Percentiles rank a stretch among this genome's conserved stretches.
These are phyloP conservation scores for Austrolebias charrua DNA, from an alignment of 2,797 vertebrate species.

Conservation along the genomic window DNA sequence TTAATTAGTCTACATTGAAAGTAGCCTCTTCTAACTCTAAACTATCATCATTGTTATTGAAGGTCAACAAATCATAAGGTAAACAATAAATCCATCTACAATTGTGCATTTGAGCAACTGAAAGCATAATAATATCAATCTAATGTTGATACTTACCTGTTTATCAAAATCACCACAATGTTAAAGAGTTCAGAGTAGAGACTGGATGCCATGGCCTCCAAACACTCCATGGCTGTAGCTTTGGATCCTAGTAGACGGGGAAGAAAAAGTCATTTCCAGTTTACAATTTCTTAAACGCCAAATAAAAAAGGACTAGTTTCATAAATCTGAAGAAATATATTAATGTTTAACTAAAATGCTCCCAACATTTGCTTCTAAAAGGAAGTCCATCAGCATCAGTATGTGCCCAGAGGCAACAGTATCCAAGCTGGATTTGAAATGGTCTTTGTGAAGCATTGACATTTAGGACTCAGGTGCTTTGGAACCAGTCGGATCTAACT, in stretches of 20 bases:
- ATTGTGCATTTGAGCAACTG: neutral
- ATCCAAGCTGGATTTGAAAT: slow-evolving; percentile 37
- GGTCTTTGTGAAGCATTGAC: slow-evolving; percentile 36
- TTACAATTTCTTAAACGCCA: slow-evolving; percentile 18
- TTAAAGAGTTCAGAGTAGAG: slow-evolving; percentile 94
- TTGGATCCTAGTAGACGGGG: slow-evolving; percentile 80
- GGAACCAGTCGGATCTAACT: slow-evolving; percentile 43
- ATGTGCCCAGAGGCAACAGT: slow-evolving; percentile 18
- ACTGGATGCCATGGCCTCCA: slow-evolving; percentile 89
- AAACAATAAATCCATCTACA: too few species aligned
- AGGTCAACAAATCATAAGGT: too few species aligned
- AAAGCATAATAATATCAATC: slow-evolving; percentile 3
- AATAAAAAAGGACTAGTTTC: neutral
- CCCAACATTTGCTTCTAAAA: slow-evolving; percentile 24
- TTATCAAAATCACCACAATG: slow-evolving; percentile 89
- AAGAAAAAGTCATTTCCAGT: slow-evolving; percentile 22
- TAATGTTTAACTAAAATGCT: neutral
- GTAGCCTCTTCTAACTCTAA: neutral
- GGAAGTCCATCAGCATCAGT: slow-evolving; percentile 6
- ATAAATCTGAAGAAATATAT: slow-evolving; percentile 8
- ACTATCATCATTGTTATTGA: neutral
- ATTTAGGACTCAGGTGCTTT: slow-evolving; percentile 54
- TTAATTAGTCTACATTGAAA: neutral
- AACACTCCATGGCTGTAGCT: slow-evolving; percentile 88
- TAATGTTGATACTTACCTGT: slow-evolving; percentile 77